Base-by-base conservation (phyloP, 2,888 invertebrate genomes). In the Steinernema carpocapsae region DNA sequence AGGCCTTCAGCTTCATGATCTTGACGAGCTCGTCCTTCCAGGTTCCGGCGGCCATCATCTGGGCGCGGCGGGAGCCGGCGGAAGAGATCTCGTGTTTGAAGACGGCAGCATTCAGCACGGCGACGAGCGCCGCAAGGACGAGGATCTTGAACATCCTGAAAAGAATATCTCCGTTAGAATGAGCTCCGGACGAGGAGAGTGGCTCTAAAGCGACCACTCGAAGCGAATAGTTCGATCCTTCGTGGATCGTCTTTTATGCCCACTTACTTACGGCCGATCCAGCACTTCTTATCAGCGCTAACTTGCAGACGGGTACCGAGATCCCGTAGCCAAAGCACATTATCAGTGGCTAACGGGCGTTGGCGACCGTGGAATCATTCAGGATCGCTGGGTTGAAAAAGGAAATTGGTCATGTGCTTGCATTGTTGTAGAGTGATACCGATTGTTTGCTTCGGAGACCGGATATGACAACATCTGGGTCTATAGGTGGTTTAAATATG, bases 131-230 rank as follows among this genome's bases (percentile, higher is more conserved):
- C 64, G 64, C 32, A 7, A 64, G 32, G 37, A 64, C 64, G 64
- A 64, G 32, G 19, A 64, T 1, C 32, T 64, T 64, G 32, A 29
- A 32, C 64, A 64, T 64, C 37, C 37, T 37, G 37, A 37, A 37
- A 37, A 6, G 37, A 37, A 37, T 43, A 83, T 82, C 51, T 84
- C 75, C 75, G 80, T 84, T 72, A 82, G 76, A 71, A 71, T 56
- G 75, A 84, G 84, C 12, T 78, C 76, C 76, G 78, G 48, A 56
- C 26, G 70, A 19, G 37, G 70, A 37, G 17, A 24, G 43, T 19
- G 22, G 26, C 22, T 6, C 22, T 56, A 24, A 26, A 56, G 26
- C 56, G 26, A 24, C 56, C 56, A 24, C 24, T 24, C 22, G 22
- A 26, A 56, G 56, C 26, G 17, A 56, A 56, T 6, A 3, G 56